Evolutionary conservation across 2,113 vertebrate genomes (phyloP), one percentile per base, ranked within the genome.

Genomic region (Nothocercus nigrocapillus): DNA sequence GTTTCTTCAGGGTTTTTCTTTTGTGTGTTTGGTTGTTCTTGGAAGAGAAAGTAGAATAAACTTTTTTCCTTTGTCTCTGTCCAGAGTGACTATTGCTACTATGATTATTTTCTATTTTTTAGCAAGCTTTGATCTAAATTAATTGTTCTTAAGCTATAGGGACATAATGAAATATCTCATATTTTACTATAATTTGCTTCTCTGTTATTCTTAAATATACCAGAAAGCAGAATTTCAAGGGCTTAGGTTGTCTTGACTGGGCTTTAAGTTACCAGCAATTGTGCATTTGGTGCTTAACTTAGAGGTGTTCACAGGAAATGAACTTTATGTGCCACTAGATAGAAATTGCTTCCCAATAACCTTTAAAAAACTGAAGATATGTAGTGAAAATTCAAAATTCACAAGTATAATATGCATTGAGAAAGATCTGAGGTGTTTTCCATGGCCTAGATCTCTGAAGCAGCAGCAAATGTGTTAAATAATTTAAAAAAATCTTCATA

Each of bases 381-480:
- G 14, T 12, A 62, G 38, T 73, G 72, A 40, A 73, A 49, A 93
- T 64, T n/a, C 24, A 38, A 42, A 87, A 93, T 11, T 34, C 54
- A 40, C 8, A 53, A 51, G 68, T 68, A 21, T 21, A 87, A n/a
- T 9, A 11, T 51, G 44, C 34, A 30, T 21, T n/a, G 62, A 85
- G 58, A 58, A 94, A 80, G 58, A 76, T 85, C 63, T 53, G n/a
- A 89, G 91, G 44, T 94, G 13, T 89, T 89, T 94, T 38, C 47
- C 74, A 11, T 19, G 62, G 64, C 83, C n/a, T 28, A 27, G 69
- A 75, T 64, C 68, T 68, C 77, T 47, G 66, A 84, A 81, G 28
- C 78, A 86, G 69, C 77, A 64, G 66, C 25, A 54, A 95, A 70
- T 36, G 70, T 77, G 36, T 82, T 94, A 85, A 95, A 80, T 73